Conservation (phyloP, 2,888 invertebrate species). For the Lumbricus terrestris region DNA sequence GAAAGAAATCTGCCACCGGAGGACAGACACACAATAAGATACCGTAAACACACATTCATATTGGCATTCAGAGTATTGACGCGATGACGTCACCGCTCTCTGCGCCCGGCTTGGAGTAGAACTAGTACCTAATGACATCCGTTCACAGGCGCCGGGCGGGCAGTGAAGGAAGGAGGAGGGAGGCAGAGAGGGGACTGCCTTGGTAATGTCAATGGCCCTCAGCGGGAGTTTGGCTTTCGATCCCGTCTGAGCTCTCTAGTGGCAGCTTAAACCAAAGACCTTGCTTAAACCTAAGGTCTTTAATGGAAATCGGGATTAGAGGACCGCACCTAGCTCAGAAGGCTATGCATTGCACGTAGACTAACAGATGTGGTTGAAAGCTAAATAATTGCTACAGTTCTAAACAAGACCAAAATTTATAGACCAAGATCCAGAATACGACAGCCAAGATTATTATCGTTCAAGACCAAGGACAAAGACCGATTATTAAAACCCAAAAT, state of each 20-base stretch:
- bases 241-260: too few relatives aligned
- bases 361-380: not conserved
- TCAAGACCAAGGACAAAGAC: too few relatives aligned
- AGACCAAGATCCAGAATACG: too few relatives aligned
- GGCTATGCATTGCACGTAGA: not conserved
- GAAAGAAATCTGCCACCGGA: too few relatives aligned
- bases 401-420: too few relatives aligned
- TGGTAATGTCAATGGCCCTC: not conserved
- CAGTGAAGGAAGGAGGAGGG: not conserved
- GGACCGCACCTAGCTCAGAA: not conserved
- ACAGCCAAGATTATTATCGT: too few relatives aligned
- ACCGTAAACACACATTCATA: not conserved
- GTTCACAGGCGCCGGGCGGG: not conserved
- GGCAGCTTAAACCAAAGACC: not conserved
- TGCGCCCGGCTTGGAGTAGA: too few relatives aligned
- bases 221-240: not conserved
- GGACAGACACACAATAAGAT: not conserved
- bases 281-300: not conserved
- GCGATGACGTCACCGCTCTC: not conserved
- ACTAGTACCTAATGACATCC: not conserved
- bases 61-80: constrained; percentile 3
- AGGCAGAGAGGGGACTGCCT: not conserved
- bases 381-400: not conserved
- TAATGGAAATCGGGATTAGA: too few relatives aligned
- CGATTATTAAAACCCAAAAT: too few relatives aligned